Percentiles rank a stretch among this genome's conserved stretches.
Conservation (phyloP, 2,113 vertebrate species). For the Perca flavescens region DNA sequence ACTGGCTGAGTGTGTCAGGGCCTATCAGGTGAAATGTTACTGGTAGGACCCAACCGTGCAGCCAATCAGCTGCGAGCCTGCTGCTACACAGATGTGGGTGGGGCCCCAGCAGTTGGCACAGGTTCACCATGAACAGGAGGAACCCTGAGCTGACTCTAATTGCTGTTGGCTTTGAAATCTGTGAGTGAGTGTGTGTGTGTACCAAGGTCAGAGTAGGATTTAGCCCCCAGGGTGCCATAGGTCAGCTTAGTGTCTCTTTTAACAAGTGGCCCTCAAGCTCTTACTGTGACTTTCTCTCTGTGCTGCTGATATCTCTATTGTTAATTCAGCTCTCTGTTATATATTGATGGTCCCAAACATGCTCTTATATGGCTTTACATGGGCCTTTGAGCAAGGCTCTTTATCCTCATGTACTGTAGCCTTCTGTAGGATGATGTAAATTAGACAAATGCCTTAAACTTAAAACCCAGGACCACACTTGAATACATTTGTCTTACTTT, state of each 20-base stretch:
- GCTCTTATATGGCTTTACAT: neutral
- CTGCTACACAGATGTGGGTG: constrained; percentile 48
- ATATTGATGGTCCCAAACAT: neutral
- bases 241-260: constrained; percentile 8
- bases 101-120: constrained; percentile 39
- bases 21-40: constrained; percentile 48
- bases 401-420: neutral
- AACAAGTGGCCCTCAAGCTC: neutral
- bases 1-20: neutral
- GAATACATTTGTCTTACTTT: neutral
- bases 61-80: constrained; percentile 61
- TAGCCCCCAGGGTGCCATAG: neutral
- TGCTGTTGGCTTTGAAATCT: constrained; percentile 40
- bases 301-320: neutral
- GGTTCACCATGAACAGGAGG: constrained; percentile 47
- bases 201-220: constrained; percentile 49
- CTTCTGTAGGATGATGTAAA: neutral
- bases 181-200: constrained; percentile 7
- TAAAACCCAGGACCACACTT: neutral
- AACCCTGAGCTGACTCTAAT: constrained; percentile 36
- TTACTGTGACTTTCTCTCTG: neutral
- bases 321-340: neutral
- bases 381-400: neutral
- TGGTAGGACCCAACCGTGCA: neutral
- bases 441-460: neutral